These are phyloP conservation scores for Paramormyrops kingsleyae DNA, from an alignment of 2,113 vertebrate species.

Conservation along the genomic window DNA sequence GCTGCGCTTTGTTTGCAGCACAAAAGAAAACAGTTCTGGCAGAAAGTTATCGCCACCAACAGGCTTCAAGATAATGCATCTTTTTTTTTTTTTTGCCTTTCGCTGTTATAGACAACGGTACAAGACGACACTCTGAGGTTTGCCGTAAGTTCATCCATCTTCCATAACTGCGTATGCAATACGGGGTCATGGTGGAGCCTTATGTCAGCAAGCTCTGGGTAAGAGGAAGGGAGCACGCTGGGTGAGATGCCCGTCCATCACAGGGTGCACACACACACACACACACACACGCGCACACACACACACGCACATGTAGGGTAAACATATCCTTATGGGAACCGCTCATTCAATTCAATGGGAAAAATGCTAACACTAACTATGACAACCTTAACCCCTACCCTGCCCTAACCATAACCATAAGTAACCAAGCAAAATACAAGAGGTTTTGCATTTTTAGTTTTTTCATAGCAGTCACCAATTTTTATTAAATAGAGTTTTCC, in stretches of 20 bases:
- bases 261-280: not conserved
- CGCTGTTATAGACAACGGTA: not conserved
- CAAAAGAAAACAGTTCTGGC: not conserved
- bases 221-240: not conserved
- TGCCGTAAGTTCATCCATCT: not conserved
- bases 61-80: not conserved
- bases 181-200: not conserved
- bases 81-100: not conserved
- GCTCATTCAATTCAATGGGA: too few species aligned
- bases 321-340: too few species aligned
- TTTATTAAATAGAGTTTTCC: too few species aligned
- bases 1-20: not conserved
- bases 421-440: too few species aligned
- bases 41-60: not conserved
- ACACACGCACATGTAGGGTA: too few species aligned
- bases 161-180: not conserved
- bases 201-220: not conserved
- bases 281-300: not conserved
- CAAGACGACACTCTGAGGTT: not conserved
- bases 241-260: not conserved
- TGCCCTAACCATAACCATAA: too few species aligned
- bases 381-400: too few species aligned
- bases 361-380: too few species aligned
- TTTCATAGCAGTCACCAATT: too few species aligned
- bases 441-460: too few species aligned